Base-by-base conservation (phyloP, 2,888 invertebrate genomes). In the Lutraria lutraria region DNA sequence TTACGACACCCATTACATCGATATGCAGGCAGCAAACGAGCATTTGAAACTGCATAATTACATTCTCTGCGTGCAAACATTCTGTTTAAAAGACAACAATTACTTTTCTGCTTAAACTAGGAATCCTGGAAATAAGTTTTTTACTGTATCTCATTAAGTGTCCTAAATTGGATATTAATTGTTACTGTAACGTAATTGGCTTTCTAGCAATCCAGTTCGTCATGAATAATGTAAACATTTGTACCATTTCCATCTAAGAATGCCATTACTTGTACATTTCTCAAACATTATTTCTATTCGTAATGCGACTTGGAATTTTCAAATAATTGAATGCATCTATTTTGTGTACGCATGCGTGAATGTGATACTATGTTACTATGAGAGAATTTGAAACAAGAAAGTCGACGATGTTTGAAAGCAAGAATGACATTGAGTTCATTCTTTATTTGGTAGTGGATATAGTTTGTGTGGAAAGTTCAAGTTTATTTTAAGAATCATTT, bases 181-280 rank as follows among this genome's bases (percentile, higher is more conserved):
- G 72, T 72, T 72, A 72, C 72, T 1, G 16, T 2, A 29, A 15
- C 31, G 29, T 16, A 13, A 72, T 72, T 72, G 29, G 72, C 72
- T 31, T 72, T 29, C 72, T 31, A 6, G 29, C 29, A 72, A 72
- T n/a, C 31, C 29, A 72, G 15, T 31, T 25, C n/a, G 29, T 72
- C 72, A 72, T 72, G 72, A 72, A 72, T 72, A 29, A 72, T 72
- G 72, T 72, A 72, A 29, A n/a, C 16, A 72, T 72, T 4, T 8
- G 15, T 15, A 72, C 29, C 72, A 8, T 29, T 31, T 29, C 16
- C 72, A 72, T 72, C 31, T 29, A 6, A 72, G 29, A 16, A 29
- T 31, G 12, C 12, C n/a, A 72, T 72, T 72, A 72, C 29, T 72
- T 31, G 72, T 25, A 29, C 72, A 72, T 72, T 72, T 72, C 72